phyloP scores from a whole-genome alignment of 2,888 invertebrate species.

The Agrotis puta region DNA sequence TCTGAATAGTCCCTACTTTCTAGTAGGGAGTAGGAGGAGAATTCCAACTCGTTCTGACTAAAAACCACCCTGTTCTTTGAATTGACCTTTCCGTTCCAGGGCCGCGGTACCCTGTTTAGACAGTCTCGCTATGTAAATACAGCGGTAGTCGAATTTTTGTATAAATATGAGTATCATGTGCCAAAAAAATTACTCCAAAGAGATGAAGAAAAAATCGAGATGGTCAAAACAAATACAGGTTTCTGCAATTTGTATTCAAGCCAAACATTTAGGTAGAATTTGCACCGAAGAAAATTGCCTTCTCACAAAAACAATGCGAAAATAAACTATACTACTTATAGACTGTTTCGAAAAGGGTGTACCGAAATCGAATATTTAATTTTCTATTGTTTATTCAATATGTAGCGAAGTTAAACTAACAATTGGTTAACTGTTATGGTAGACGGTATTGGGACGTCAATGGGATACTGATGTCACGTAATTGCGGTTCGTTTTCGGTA shows the following conservation, averaged over 20 bases:
- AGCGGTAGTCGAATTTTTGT: background rate
- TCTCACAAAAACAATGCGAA: constrained; percentile 27
- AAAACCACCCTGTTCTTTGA: too few species aligned
- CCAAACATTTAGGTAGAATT: background rate
- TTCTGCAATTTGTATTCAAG: constrained; percentile 31
- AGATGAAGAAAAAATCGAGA: constrained; percentile 4
- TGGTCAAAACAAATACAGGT: background rate
- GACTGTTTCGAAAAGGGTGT: constrained; percentile 2
- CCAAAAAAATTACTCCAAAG: constrained; percentile 1
- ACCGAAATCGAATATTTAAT: constrained; percentile 19
- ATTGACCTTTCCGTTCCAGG: too few species aligned
- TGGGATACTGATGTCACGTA: constrained; percentile 68
- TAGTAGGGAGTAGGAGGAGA: too few species aligned
- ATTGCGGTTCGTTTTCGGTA: constrained; percentile 70
- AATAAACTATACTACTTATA: constrained; percentile 42
- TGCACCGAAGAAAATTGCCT: constrained; percentile 32
- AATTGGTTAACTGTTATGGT: constrained; percentile 25
- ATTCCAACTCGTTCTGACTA: too few species aligned
- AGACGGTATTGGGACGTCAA: constrained; percentile 56
- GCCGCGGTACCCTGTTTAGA: too few species aligned
- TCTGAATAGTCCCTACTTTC: too few species aligned
- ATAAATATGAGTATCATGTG: background rate
- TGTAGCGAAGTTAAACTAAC: constrained; percentile 29
- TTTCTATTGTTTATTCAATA: constrained; percentile 22
- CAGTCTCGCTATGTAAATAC: too few species aligned